Evolutionary conservation across 2,888 invertebrate species (phyloP).

Genomic region (Portevinia maculata): DNA sequence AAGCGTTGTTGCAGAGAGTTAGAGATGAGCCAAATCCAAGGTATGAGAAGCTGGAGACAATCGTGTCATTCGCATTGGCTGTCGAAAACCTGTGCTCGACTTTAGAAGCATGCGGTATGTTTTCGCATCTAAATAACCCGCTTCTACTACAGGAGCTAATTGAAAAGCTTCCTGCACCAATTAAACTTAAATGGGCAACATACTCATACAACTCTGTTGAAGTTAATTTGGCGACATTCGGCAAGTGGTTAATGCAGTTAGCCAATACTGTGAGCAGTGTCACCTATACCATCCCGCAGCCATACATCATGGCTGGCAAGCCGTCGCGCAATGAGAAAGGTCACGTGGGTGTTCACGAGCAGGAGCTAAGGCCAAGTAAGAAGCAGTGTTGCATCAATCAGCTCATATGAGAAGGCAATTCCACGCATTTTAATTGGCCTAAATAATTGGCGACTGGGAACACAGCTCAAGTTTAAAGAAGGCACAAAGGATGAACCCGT

Average conservation of each 20-base stretch:
- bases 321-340: neutral
- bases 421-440: conserved; percentile 11
- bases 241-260: conserved; percentile 2
- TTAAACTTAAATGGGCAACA: conserved; percentile 15
- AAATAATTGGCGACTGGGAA: conserved; percentile 41
- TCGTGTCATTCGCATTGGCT: conserved; percentile 3
- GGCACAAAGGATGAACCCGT: conserved; percentile 27
- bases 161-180: conserved; percentile 20
- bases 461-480: conserved; percentile 51
- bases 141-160: conserved; percentile 9
- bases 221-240: conserved; percentile 11
- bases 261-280: conserved; percentile 10
- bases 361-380: neutral
- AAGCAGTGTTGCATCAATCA: conserved; percentile 15
- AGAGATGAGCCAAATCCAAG: neutral
- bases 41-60: neutral
- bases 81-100: conserved; percentile 25
- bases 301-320: conserved; percentile 12
- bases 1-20: conserved; percentile 3
- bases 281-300: neutral
- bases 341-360: conserved; percentile 23
- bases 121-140: conserved; percentile 32
- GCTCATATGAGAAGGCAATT: conserved; percentile 23
- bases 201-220: neutral
- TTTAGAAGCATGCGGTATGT: conserved; percentile 13